These are phyloP conservation scores for Camponotus fellah DNA, from an alignment of 2,888 invertebrate species.

Conservation along the genomic window DNA sequence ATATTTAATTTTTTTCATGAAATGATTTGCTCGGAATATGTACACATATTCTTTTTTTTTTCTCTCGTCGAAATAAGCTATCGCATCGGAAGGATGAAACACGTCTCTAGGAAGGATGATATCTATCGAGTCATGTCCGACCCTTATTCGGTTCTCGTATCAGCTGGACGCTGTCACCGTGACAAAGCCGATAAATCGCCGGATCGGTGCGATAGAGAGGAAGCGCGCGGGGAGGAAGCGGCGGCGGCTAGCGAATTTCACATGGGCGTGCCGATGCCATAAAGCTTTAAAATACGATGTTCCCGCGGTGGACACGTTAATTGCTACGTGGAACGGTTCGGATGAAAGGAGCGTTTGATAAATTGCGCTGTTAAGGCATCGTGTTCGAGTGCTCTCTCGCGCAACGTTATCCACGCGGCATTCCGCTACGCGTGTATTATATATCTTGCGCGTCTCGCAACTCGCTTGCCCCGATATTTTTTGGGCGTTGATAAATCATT, in stretches of 20 bases:
- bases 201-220: slow-evolving; percentile 27
- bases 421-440: slow-evolving; percentile 55
- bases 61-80: neutral
- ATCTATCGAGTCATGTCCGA: slow-evolving; percentile 8
- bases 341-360: slow-evolving; percentile 84
- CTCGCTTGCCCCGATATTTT: slow-evolving; percentile 80
- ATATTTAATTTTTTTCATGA: neutral
- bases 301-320: slow-evolving; percentile 84
- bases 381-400: slow-evolving; percentile 63
- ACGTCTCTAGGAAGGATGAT: neutral
- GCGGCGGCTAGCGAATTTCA: slow-evolving; percentile 79
- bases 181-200: slow-evolving; percentile 63
- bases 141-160: slow-evolving; percentile 32
- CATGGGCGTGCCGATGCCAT: slow-evolving; percentile 83
- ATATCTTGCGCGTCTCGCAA: slow-evolving; percentile 62
- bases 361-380: slow-evolving; percentile 82
- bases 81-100: neutral
- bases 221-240: slow-evolving; percentile 39
- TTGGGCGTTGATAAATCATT: slow-evolving; percentile 79
- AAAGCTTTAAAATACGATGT: slow-evolving; percentile 84
- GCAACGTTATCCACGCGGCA: slow-evolving; percentile 76
- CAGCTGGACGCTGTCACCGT: slow-evolving; percentile 51
- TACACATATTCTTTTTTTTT: neutral
- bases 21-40: neutral
- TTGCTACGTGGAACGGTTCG: slow-evolving; percentile 83